phyloP scores from a whole-genome alignment of 2,797 vertebrate genomes.

The Alauda arvensis region DNA sequence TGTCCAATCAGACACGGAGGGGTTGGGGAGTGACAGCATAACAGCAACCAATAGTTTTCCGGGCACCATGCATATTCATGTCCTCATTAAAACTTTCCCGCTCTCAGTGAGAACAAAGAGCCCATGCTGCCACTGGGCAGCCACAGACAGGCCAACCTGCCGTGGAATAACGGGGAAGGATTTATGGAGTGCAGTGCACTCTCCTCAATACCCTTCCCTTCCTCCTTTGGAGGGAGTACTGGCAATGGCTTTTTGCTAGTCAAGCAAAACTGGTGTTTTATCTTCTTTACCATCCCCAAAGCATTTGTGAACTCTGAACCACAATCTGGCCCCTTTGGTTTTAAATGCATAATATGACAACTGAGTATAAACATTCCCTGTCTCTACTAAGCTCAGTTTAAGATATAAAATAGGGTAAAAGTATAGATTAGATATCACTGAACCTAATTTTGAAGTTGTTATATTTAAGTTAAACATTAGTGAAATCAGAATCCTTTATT shows the following conservation, averaged over 20 bases:
- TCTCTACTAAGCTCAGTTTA: neutral
- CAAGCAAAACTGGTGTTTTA: neutral
- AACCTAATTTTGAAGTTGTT: neutral
- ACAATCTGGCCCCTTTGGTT: neutral
- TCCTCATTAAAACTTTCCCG: too few species aligned
- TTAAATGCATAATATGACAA: neutral
- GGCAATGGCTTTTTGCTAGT: neutral
- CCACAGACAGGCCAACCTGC: neutral
- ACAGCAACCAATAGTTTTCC: too few species aligned
- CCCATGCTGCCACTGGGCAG: too few species aligned
- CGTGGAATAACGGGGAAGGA: neutral
- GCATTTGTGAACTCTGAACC: neutral
- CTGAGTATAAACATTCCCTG: neutral
- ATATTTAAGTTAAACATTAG: neutral
- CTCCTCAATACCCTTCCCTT: neutral
- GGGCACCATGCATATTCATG: too few species aligned
- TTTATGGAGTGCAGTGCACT: neutral
- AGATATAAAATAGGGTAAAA: neutral
- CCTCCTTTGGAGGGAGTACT: neutral
- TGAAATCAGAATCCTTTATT: conserved; percentile 5
- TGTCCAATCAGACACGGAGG: too few species aligned
- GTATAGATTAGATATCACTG: neutral
- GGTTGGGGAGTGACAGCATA: too few species aligned
- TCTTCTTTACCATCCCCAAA: neutral
- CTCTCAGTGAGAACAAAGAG: too few species aligned